Evolutionary conservation across 2,888 invertebrate species (phyloP), one percentile per base, ranked within the genome.

Genomic region (Hypomecis atomaria): DNA sequence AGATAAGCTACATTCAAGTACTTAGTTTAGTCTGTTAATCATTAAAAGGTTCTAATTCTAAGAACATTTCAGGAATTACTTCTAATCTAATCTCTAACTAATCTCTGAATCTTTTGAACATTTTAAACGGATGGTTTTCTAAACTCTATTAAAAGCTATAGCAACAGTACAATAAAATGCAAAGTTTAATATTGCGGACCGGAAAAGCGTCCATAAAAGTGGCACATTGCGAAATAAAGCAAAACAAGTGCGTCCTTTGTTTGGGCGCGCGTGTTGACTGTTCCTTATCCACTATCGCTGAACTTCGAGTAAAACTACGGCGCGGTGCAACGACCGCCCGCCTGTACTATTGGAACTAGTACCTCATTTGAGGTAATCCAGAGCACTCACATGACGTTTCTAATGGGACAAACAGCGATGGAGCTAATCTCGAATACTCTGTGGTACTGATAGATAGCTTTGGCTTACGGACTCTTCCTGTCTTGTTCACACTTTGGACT

Each of bases 241-340:
- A 85, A 85, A 88, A 87, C 87, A 86, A 84, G 84, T 84, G 82
- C 82, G 84, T 84, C 82, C 88, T 88, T 88, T 90, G 90, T 90
- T 89, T 88, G 83, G 78, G 69, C 75, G 79, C 72, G 73, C 77
- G 78, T 89, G 91, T 90, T 90, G 86, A 89, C 89, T 88, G 86
- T 88, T 83, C 84, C 88, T 89, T 89, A 89, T 89, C 88, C 86
- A 82, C 87, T 89, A 88, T 88, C 89, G 87, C 81, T 85, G 85
- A 84, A 85, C 86, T 88, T n/a, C n/a, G n/a, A n/a, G n/a, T n/a
- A 86, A 82, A 83, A 81, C 84, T 79, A 59, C 61, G 57, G 59
- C 43, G 59, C 73, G 71, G 86, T 82, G 82, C 86, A 87, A 86
- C 80, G 85, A 88, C 89, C 88, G 71, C 53, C 53, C 60, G 67